Conservation (phyloP, 2,797 vertebrate species). For the Falco berigora region DNA sequence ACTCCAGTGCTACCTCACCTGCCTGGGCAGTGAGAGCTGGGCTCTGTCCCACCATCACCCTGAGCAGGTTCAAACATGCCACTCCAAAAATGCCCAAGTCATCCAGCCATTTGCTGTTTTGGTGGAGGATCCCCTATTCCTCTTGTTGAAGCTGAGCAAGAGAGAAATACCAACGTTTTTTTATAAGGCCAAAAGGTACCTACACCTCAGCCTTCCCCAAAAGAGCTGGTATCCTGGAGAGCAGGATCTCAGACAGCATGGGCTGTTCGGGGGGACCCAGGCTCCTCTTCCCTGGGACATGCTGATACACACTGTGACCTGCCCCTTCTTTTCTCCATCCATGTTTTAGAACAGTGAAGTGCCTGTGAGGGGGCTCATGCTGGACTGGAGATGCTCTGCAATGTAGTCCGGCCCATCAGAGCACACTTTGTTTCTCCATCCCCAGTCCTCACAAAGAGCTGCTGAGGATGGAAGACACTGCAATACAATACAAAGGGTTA, state of each 20-base stretch:
- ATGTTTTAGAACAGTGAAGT: background rate
- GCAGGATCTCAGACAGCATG: background rate
- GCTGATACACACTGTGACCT: background rate
- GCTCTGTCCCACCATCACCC: background rate
- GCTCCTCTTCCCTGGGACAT: background rate
- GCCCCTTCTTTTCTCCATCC: background rate
- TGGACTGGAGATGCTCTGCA: background rate
- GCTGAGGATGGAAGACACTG: background rate
- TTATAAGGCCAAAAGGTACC: background rate
- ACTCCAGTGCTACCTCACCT: background rate
- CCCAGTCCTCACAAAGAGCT: background rate
- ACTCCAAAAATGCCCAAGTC: background rate
- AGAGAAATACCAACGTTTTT: background rate
- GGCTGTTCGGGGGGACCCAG: background rate
- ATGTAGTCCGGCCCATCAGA: background rate
- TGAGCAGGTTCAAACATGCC: background rate
- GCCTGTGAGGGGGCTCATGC: background rate
- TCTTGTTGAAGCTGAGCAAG: background rate
- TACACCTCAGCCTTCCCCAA: background rate
- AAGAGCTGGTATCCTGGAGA: background rate
- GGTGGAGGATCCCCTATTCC: background rate
- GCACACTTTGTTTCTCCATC: background rate
- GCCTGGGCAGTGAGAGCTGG: background rate
- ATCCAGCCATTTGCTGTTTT: background rate
- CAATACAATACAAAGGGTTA: background rate